A percentile compares a stretch with the other conserved stretches of the same genome.
Evolutionary conservation across 2,888 invertebrate genomes (phyloP).

Genomic region (Ephialtes manifestator): DNA sequence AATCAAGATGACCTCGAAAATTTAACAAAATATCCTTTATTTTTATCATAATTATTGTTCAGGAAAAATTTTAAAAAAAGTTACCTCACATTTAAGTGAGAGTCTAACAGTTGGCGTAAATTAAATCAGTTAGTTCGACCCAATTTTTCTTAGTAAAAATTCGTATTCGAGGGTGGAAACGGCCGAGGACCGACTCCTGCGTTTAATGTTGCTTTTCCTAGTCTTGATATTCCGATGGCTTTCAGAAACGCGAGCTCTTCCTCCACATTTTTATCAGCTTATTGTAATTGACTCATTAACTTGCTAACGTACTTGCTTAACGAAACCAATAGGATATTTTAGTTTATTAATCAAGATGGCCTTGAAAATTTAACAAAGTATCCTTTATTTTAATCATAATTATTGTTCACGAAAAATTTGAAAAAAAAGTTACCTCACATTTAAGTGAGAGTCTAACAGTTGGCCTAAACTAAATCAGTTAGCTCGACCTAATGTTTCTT

Average conservation of each 20-base stretch:
- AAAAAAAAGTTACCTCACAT: too few relatives aligned
- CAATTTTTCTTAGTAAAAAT: too few relatives aligned
- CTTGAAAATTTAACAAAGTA: neutral
- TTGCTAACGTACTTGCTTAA: neutral
- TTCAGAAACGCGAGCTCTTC: conserved; percentile 12
- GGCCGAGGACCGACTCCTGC: conserved; percentile 72
- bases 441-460: too few relatives aligned
- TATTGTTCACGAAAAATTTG: too few relatives aligned
- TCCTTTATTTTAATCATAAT: neutral
- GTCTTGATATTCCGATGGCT: conserved; percentile 20
- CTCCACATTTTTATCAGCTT: conserved; percentile 17
- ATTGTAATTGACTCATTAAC: conserved; percentile 40
- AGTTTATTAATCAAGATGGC: neutral
- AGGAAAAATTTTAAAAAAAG: too few relatives aligned
- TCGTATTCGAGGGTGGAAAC: conserved; percentile 63
- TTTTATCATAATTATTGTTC: neutral
- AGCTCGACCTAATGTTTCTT: too few relatives aligned
- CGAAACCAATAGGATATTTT: neutral
- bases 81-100: too few relatives aligned
- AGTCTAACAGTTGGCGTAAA: too few relatives aligned
- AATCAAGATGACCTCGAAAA: neutral
- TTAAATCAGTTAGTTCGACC: too few relatives aligned
- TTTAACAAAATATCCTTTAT: neutral
- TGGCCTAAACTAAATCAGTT: too few relatives aligned
- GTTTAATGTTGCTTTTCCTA: conserved; percentile 51